Base-by-base conservation (phyloP, 2,888 invertebrate species). In the Amitus sp. region DNA sequence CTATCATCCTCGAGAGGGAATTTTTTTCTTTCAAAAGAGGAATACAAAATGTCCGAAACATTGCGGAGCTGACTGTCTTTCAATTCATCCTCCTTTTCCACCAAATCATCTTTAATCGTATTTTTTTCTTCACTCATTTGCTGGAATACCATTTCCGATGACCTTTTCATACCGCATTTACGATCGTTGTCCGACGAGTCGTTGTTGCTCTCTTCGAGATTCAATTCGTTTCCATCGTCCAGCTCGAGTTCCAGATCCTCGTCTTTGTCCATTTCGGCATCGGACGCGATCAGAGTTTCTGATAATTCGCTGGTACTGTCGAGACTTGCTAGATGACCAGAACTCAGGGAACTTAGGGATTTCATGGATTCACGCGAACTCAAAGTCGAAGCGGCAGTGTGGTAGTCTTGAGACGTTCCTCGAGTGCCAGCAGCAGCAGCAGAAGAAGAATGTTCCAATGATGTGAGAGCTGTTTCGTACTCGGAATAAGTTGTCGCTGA, bases 201-300 rank as follows among this genome's bases (percentile, higher is more conserved):
- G 18, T 73, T n/a, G n/a, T n/a, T n/a, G n/a, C n/a, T n/a, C n/a
- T n/a, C n/a, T 19, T 34, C 18, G 13, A n/a, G 54, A 66, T 66
- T 67, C 19, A 23, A 53, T 34, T 58, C 52, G 17, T 15, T 40
- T 19, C 40, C 66, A 28, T 86, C 86, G 10, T 86, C 86, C 43
- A 87, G 86, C 71, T 89, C n/a, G n/a, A n/a, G n/a, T n/a, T n/a
- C n/a, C n/a, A n/a, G n/a, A n/a, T n/a, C n/a, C n/a, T n/a, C 87
- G 62, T 91, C 86, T 76, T 90, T 92, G 66, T 89, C 89, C 74
- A 88, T 86, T 59, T 92, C 86, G 71, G 91, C 91, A 71, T 90
- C 89, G 1, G 97, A 96, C 10, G 96, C 94, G 7, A 98, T 91
- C 6, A 98, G 83, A 1, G 97, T 98, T 84, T 96, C 96, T 0